These are phyloP conservation scores for Alethe castanea DNA, from an alignment of 2,113 vertebrate genomes.

Conservation along the genomic window DNA sequence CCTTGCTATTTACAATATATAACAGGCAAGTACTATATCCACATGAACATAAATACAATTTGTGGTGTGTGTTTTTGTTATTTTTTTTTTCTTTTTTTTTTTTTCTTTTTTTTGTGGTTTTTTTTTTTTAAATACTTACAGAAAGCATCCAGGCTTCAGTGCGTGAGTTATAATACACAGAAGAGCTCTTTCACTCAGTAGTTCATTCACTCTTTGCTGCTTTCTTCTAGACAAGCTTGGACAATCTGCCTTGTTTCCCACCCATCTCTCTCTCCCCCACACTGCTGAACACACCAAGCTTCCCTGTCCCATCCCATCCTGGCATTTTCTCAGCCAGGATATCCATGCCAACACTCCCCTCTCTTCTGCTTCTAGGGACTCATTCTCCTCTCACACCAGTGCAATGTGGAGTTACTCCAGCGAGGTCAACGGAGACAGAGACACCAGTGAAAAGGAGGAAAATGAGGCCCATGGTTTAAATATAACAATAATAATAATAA, in stretches of 20 bases:
- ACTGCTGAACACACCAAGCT: background rate
- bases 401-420: conserved; percentile 48
- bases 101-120: accelerated
- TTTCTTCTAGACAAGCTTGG: background rate
- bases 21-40: conserved; percentile 75
- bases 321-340: background rate
- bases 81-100: background rate
- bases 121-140: conserved; percentile 79
- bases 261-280: background rate
- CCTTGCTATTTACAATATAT: conserved; percentile 83
- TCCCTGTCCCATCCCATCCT: background rate
- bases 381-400: conserved; percentile 59
- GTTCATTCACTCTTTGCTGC: conserved; percentile 80
- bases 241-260: background rate
- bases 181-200: conserved; percentile 89
- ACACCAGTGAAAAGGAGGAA: conserved; percentile 46
- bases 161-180: conserved; percentile 81
- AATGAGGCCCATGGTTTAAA: conserved; percentile 58
- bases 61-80: background rate
- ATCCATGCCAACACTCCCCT: background rate
- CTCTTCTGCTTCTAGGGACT: conserved; percentile 56
- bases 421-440: conserved; percentile 44
- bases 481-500: conserved; percentile 37
- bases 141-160: conserved; percentile 85
- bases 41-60: conserved; percentile 81